Percentiles rank a stretch among this genome's conserved stretches.
phyloP scores from a whole-genome alignment of 2,888 invertebrate genomes.

The Synergus laeviventris region DNA sequence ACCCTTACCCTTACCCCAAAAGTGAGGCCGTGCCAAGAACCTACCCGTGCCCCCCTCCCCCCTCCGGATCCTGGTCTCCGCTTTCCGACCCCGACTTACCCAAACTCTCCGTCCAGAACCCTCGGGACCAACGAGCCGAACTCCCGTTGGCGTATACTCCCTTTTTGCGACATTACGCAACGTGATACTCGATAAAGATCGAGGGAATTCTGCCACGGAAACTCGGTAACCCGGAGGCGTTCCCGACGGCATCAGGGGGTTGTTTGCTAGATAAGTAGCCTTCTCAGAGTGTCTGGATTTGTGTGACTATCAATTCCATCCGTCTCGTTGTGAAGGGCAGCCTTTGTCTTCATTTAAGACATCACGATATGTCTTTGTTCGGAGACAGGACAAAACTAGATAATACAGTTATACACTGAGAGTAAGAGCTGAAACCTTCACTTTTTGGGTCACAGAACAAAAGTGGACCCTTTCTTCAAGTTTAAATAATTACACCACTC shows the following conservation, averaged over 20 bases:
- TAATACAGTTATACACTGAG: background rate
- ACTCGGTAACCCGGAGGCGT: slow-evolving; percentile 44
- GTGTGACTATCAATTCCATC: slow-evolving; percentile 21
- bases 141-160: slow-evolving; percentile 51
- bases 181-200: slow-evolving; percentile 59
- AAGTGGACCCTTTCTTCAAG: background rate
- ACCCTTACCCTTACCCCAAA: slow-evolving; percentile 72
- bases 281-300: slow-evolving; percentile 22
- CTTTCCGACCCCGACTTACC: slow-evolving; percentile 52
- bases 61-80: slow-evolving; percentile 58
- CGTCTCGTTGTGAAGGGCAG: background rate
- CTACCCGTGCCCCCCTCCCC: slow-evolving; percentile 61
- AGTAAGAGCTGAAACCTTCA: background rate
- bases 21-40: slow-evolving; percentile 66
- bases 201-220: slow-evolving; percentile 44
- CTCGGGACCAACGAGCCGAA: slow-evolving; percentile 49
- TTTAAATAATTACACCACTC: slow-evolving; percentile 21
- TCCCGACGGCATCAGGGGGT: slow-evolving; percentile 31
- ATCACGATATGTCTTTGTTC: background rate
- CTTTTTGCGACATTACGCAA: slow-evolving; percentile 60
- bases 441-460: background rate
- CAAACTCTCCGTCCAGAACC: slow-evolving; percentile 47
- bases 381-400: background rate
- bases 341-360: background rate
- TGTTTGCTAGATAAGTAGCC: slow-evolving; percentile 33